A percentile compares a stretch with the other conserved stretches of the same genome.
Conservation (phyloP, 2,888 invertebrate species). For the Hoplodrina ambigua region DNA sequence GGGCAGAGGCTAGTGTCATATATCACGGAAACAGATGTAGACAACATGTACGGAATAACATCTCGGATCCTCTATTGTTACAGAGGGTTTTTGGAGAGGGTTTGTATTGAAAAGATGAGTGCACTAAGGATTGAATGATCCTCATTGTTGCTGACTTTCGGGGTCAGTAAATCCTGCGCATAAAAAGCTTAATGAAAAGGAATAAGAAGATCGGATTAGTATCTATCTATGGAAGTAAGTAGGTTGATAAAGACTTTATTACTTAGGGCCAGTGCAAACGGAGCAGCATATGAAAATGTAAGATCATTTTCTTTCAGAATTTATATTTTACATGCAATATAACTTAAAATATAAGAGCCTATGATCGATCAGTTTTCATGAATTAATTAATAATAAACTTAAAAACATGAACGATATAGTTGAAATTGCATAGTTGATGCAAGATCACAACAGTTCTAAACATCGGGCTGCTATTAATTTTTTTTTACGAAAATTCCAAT, state of each 20-base stretch:
- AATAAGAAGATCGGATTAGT: constrained; percentile 54
- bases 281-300: too few species aligned
- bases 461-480: too few species aligned
- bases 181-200: constrained; percentile 56
- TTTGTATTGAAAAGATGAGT: constrained; percentile 63
- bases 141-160: constrained; percentile 55
- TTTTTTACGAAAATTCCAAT: too few species aligned
- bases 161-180: constrained; percentile 52
- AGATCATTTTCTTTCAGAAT: too few species aligned
- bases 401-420: too few species aligned
- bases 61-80: constrained; percentile 53
- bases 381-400: too few species aligned
- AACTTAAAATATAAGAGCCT: too few species aligned
- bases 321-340: too few species aligned
- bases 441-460: too few species aligned
- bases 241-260: constrained; percentile 44
- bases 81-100: constrained; percentile 60
- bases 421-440: too few species aligned
- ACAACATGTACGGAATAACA: constrained; percentile 63
- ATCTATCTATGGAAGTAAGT: constrained; percentile 25
- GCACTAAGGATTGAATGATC: constrained; percentile 54
- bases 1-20: constrained; percentile 4
- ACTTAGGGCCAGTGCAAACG: background rate
- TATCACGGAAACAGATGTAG: constrained; percentile 60
- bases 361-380: too few species aligned